Percentiles rank a stretch among this genome's conserved stretches.
phyloP scores from a whole-genome alignment of 2,797 vertebrate species.

The Cossypha caffra region DNA sequence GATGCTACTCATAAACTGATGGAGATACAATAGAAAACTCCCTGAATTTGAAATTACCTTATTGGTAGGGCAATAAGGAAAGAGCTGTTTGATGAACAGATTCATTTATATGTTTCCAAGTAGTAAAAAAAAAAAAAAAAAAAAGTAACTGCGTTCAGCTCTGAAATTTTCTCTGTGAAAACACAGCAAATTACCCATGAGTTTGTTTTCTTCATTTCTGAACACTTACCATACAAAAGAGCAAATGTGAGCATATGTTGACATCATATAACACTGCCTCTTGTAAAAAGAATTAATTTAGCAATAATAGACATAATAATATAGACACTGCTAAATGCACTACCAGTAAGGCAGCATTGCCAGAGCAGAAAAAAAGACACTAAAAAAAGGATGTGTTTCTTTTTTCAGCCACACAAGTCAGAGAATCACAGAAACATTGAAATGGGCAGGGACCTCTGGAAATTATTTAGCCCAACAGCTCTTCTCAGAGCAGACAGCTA shows the following conservation, averaged over 20 bases:
- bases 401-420: background rate
- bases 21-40: background rate
- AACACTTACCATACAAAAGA: background rate
- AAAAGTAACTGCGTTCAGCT: background rate
- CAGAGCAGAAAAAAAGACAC: background rate
- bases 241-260: slow-evolving; percentile 10
- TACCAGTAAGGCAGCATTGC: background rate
- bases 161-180: background rate
- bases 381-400: background rate
- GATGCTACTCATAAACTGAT: background rate
- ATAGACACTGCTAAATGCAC: background rate
- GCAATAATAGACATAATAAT: background rate
- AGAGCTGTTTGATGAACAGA: background rate
- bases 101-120: background rate
- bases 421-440: background rate
- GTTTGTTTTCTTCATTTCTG: background rate
- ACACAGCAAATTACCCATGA: background rate
- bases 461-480: background rate
- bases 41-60: background rate
- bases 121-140: background rate
- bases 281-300: background rate
- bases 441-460: background rate
- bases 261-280: background rate
- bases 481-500: background rate
- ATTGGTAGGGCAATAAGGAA: background rate